These are phyloP conservation scores for Phylloscopus whistleri DNA, from an alignment of 2,113 vertebrate species.

Conservation along the genomic window DNA sequence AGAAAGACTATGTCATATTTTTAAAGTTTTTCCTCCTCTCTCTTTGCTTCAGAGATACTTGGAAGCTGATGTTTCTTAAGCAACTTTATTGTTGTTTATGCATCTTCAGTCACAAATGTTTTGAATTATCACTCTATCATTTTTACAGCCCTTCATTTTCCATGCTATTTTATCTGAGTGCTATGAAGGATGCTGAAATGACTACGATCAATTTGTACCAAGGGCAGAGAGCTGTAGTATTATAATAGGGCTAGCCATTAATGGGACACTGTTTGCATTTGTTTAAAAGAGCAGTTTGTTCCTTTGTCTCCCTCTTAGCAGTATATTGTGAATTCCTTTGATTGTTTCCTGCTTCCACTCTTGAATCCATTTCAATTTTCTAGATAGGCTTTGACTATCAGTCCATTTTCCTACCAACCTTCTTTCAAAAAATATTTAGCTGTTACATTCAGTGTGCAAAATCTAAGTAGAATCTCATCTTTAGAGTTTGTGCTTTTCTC, in stretches of 20 bases:
- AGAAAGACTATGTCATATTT: background rate
- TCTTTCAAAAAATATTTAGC: background rate
- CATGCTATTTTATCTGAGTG: background rate
- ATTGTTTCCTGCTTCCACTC: background rate
- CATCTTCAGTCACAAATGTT: conserved; percentile 20
- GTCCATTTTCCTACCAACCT: background rate
- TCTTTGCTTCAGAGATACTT: background rate
- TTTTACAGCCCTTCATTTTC: conserved; percentile 16
- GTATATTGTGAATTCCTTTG: background rate
- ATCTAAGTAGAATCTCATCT: background rate
- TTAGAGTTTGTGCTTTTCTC: background rate
- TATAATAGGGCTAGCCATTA: background rate
- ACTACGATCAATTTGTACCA: background rate
- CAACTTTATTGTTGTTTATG: conserved; percentile 1
- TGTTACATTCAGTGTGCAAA: background rate
- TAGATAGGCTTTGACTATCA: background rate
- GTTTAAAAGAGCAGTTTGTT: background rate
- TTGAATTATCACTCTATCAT: background rate
- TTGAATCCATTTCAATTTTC: background rate
- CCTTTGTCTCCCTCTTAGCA: background rate
- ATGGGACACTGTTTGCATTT: background rate
- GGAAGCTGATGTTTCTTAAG: background rate
- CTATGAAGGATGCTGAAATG: background rate
- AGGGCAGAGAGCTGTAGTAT: background rate
- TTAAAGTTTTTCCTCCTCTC: background rate